Base-by-base conservation (phyloP, 2,113 vertebrate genomes). In the Notarius lentiginosus region DNA sequence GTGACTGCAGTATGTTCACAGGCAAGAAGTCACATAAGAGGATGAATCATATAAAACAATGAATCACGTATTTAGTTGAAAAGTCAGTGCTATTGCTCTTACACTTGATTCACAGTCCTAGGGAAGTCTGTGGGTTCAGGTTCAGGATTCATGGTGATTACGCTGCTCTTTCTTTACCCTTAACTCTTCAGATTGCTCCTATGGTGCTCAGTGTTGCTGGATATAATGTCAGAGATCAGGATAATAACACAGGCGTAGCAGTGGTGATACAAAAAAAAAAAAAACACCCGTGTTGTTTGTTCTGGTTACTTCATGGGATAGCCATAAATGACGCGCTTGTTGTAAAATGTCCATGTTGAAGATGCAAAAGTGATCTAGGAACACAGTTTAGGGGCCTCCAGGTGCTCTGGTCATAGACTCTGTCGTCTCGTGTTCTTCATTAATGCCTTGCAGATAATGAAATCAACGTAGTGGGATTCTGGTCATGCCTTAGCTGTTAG, bases 401-500 rank as follows among this genome's bases (percentile, higher is more conserved):
- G 79, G 60, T 47, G 60, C 75, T 55, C 63, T 20, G 49, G 34
- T 22, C 34, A 53, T 27, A 87, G 80, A 89, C 88, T 83, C 84
- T 81, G 47, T 72, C 12, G 84, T 87, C 89, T 88, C 60, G 82
- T 85, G 87, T 84, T 90, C 84, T 68, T 77, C 87, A 85, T 91
- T 84, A 84, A 90, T 88, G 70, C 63, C 82, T 41, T 17, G 49
- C 5, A 8, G 60, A 80, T 90, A 90, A 91, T 88, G 55, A 89
- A 85, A 91, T 92, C 72, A 91, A 87, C 83, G 49, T 88, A 73
- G 70, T 18, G 24, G 77, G 63, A 80, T 56, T 84, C 86, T 81
- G 79, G 88, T 92, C 89, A 90, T 88, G 87, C 89, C 86, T 24
- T 82, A 85, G 85, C 61, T 84, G 76, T 90, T 91, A 90, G 72